Percentiles rank a stretch among this genome's conserved stretches.
Evolutionary conservation across 2,797 vertebrate species (phyloP).

Genomic region (Zalophus californianus): DNA sequence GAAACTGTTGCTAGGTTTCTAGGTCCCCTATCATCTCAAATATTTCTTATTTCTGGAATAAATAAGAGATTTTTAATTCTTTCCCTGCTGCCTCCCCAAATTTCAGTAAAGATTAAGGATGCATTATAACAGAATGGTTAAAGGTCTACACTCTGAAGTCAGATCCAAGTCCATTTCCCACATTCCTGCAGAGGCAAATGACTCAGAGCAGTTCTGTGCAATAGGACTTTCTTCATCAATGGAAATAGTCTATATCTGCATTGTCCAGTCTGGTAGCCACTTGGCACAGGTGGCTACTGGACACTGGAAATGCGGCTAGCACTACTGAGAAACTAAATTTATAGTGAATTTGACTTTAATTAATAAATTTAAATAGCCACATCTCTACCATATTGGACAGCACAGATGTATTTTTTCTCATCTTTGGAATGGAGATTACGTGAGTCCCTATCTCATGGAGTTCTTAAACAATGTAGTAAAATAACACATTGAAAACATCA

Average conservation of each 20-base stretch:
- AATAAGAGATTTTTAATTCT: not conserved
- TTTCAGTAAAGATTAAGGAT: not conserved
- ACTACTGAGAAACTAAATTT: not conserved
- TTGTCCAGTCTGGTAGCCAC: not conserved
- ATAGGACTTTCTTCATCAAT: rapidly evolving
- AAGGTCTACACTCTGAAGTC: not conserved
- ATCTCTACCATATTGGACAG: not conserved
- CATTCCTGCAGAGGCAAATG: not conserved
- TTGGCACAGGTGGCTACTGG: not conserved
- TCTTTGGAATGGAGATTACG: not conserved
- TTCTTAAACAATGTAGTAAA: not conserved
- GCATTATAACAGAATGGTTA: not conserved
- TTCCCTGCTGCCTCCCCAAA: not conserved
- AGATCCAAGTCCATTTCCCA: not conserved
- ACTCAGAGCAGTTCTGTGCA: not conserved
- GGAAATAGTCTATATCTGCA: not conserved
- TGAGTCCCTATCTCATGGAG: not conserved
- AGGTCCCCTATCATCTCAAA: not conserved
- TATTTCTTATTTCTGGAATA: conserved; percentile 7
- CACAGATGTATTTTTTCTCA: not conserved
- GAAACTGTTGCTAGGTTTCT: not conserved
- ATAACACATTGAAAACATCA: not conserved
- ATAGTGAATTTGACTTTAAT: conserved; percentile 21
- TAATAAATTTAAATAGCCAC: conserved; percentile 33
- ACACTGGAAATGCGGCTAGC: not conserved